Percentiles rank a stretch among this genome's conserved stretches.
phyloP scores from a whole-genome alignment of 2,888 invertebrate species.

The Heteromurus nitidus region DNA sequence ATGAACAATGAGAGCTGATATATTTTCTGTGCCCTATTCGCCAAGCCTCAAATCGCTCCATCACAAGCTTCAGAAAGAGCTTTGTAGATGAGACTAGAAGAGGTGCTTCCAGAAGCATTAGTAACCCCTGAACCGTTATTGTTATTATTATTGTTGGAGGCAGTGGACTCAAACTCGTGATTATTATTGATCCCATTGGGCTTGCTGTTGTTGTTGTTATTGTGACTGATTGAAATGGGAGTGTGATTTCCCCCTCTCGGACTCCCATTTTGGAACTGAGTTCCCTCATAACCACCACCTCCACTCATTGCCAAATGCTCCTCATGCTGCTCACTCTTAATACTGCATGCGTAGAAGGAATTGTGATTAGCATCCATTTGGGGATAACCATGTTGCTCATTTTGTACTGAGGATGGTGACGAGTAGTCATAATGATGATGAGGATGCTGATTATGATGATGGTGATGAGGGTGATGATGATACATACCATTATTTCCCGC shows the following conservation, averaged over 20 bases:
- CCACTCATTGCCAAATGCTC: conserved; percentile 1
- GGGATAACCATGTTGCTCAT: conserved; percentile 57
- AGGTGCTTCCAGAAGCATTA: conserved; percentile 52
- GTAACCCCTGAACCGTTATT: not conserved
- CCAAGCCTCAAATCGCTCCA: conserved; percentile 51
- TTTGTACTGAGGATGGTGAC: conserved; percentile 35
- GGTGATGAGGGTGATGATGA: conserved; percentile 46
- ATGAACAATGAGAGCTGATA: not conserved
- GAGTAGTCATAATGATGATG: conserved; percentile 27
- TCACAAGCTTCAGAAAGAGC: conserved; percentile 72
- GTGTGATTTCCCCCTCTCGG: conserved; percentile 39
- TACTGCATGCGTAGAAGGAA: conserved; percentile 66
- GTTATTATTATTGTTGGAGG: conserved; percentile 30
- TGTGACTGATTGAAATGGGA: conserved; percentile 48
- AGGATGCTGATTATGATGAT: conserved; percentile 56
- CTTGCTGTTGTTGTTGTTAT: conserved; percentile 44
- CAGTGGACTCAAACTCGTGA: conserved; percentile 24
- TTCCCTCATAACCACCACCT: not conserved
- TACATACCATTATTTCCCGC: conserved; percentile 53
- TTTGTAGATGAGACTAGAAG: conserved; percentile 74
- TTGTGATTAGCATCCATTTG: conserved; percentile 72
- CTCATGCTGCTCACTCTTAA: conserved; percentile 67
- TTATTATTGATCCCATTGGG: conserved; percentile 49
- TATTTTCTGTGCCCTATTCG: not conserved
- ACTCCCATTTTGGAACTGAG: conserved; percentile 10